Conservation (phyloP, 2,797 vertebrate species). For the Scolopax bukidnonensis region DNA sequence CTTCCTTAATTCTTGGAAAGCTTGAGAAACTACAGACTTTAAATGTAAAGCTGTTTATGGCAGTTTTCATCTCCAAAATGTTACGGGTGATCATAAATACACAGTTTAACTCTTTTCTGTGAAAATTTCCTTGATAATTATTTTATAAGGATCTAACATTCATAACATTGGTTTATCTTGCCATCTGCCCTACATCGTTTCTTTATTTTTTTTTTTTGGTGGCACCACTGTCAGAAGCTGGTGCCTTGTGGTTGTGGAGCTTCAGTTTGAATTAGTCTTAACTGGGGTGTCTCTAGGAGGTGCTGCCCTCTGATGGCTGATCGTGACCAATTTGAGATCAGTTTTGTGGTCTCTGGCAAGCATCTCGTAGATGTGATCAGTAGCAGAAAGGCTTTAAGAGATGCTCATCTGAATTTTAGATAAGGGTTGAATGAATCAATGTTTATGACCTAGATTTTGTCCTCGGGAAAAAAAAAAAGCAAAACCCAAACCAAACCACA, state of each 20-base stretch:
- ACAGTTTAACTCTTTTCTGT: background rate
- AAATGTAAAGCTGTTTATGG: background rate
- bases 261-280: background rate
- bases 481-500: background rate
- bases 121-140: background rate
- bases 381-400: background rate
- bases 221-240: background rate
- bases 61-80: background rate
- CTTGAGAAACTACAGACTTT: background rate
- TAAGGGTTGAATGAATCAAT: background rate
- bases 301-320: slow-evolving; percentile 37
- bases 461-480: background rate
- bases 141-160: background rate
- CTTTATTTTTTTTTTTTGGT: background rate
- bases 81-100: background rate
- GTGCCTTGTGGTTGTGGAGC: background rate
- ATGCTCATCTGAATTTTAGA: background rate
- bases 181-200: background rate
- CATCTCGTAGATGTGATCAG: background rate
- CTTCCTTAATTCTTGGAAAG: background rate
- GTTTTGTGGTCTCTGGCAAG: background rate
- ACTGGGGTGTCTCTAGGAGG: background rate
- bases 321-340: background rate
- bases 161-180: background rate
- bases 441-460: slow-evolving; percentile 9